A percentile compares a stretch with the other conserved stretches of the same genome.
phyloP scores from a whole-genome alignment of 2,888 invertebrate species.

The Ochropacha duplaris region DNA sequence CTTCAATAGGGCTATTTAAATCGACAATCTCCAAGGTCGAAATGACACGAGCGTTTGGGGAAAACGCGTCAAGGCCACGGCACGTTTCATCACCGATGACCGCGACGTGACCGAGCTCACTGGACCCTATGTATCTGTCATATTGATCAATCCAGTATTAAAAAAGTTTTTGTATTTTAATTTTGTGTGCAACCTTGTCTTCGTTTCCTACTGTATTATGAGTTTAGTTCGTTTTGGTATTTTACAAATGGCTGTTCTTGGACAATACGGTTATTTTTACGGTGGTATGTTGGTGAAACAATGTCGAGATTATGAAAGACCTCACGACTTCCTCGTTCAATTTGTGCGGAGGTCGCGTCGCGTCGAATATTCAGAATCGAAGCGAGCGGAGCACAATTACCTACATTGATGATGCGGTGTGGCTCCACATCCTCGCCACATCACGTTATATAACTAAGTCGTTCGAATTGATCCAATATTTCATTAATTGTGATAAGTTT shows the following conservation, averaged over 20 bases:
- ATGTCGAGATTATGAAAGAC: constrained; percentile 16
- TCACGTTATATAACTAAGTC: neutral
- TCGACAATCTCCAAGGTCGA: constrained; percentile 43
- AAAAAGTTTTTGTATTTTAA: constrained; percentile 37
- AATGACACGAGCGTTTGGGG: constrained; percentile 22
- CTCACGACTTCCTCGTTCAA: constrained; percentile 24
- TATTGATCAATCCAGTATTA: constrained; percentile 46
- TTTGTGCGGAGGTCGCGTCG: constrained; percentile 17
- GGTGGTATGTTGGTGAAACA: constrained; percentile 11
- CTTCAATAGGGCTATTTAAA: constrained; percentile 15
- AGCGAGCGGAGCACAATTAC: neutral
- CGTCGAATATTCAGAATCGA: constrained; percentile 16
- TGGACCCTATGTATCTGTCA: constrained; percentile 36
- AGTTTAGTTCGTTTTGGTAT: neutral
- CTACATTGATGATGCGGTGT: neutral
- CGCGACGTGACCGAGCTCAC: constrained; percentile 10
- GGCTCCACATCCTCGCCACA: no score
- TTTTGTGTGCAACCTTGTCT: constrained; percentile 14
- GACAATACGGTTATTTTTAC: neutral
- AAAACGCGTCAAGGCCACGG: constrained; percentile 40
- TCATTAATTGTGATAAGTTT: no score
- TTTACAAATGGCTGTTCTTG: neutral
- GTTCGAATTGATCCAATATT: neutral
- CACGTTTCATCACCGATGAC: constrained; percentile 31
- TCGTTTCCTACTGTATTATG: constrained; percentile 2